A percentile compares a stretch with the other conserved stretches of the same genome.
These are phyloP conservation scores for Dendrolimus punctatus DNA, from an alignment of 1,140 invertebrate species.

Conservation along the genomic window DNA sequence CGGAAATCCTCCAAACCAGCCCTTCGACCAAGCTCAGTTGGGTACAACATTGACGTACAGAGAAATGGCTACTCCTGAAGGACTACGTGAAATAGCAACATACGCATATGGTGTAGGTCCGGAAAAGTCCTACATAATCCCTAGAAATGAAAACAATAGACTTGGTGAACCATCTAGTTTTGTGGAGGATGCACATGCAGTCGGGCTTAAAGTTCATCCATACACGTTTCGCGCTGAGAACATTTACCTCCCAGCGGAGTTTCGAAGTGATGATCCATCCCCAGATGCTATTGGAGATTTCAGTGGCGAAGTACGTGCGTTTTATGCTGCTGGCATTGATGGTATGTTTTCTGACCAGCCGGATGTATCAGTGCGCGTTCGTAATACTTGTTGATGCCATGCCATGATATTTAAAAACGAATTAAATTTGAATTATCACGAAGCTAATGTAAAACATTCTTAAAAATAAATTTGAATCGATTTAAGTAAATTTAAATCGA, in stretches of 20 bases:
- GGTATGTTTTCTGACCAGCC: slow-evolving; percentile 58
- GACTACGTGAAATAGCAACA: slow-evolving; percentile 44
- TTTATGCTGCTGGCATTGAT: slow-evolving; percentile 48
- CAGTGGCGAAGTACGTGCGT: slow-evolving; percentile 41
- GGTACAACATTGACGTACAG: slow-evolving; percentile 42
- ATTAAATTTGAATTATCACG: background rate
- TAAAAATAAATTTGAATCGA: too few species aligned
- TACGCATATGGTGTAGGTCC: slow-evolving; percentile 59
- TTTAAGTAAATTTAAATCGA: too few species aligned
- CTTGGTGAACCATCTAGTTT: slow-evolving; percentile 41
- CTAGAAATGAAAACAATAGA: slow-evolving; percentile 32
- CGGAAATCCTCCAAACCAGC: slow-evolving; percentile 26
- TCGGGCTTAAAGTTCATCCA: slow-evolving; percentile 55
- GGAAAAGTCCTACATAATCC: slow-evolving; percentile 54
- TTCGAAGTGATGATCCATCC: slow-evolving; percentile 31
- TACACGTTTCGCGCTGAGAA: slow-evolving; percentile 62
- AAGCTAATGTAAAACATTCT: background rate
- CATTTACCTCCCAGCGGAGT: slow-evolving; percentile 46
- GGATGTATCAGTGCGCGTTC: slow-evolving; percentile 34
- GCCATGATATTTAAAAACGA: background rate
- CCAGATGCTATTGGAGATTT: slow-evolving; percentile 39
- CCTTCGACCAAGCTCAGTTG: slow-evolving; percentile 41
- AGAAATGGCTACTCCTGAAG: slow-evolving; percentile 51
- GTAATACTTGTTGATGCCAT: slow-evolving; percentile 23
- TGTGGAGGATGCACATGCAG: slow-evolving; percentile 43